Conservation (phyloP, 2,888 invertebrate genomes). For the Hymenopus coronatus region DNA sequence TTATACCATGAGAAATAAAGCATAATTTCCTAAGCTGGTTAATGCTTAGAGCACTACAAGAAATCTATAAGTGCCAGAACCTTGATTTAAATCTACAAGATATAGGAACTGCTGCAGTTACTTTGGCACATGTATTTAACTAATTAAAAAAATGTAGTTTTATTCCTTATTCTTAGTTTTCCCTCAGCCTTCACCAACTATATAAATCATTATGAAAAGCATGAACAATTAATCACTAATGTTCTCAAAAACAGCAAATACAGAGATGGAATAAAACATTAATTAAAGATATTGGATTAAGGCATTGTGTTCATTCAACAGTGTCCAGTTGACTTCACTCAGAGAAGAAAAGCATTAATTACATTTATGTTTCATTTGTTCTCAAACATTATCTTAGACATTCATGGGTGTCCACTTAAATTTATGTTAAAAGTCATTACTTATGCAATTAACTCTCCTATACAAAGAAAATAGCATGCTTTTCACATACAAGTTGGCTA, state of each 20-base stretch:
- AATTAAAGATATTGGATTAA: background rate
- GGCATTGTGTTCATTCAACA: conserved; percentile 1
- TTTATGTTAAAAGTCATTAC: background rate
- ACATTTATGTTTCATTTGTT: background rate
- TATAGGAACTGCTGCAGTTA: background rate
- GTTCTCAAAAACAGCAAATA: background rate
- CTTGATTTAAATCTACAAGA: background rate
- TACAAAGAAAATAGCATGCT: background rate
- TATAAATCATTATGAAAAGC: background rate
- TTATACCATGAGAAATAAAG: too few species aligned
- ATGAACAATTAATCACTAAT: background rate
- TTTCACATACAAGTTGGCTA: too few species aligned
- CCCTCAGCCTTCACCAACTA: background rate
- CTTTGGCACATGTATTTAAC: background rate
- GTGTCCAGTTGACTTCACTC: background rate
- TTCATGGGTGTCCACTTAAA: background rate
- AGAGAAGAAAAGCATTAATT: background rate
- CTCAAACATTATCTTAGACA: background rate
- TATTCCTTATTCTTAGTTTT: background rate
- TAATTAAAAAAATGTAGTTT: background rate
- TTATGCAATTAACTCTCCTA: background rate
- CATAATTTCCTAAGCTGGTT: too few species aligned
- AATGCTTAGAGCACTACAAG: background rate
- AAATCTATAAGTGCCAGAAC: background rate
- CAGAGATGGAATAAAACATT: background rate